phyloP scores from a whole-genome alignment of 2,113 vertebrate genomes.

The Corythornis vintsioides region DNA sequence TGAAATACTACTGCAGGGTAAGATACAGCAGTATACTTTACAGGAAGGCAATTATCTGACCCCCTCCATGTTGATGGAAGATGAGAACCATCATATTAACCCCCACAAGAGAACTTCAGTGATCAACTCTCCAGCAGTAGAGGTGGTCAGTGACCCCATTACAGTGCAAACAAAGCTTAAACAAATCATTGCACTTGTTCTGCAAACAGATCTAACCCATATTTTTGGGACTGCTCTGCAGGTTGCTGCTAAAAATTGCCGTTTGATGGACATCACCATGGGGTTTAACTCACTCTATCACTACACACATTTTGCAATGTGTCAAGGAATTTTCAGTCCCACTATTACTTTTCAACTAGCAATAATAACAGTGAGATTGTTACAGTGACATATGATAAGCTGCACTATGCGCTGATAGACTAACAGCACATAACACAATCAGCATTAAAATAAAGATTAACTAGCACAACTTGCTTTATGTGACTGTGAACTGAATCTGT shows the following conservation, averaged over 20 bases:
- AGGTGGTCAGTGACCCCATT: neutral
- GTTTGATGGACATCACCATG: neutral
- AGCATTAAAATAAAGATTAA: neutral
- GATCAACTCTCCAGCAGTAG: neutral
- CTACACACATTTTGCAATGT: neutral
- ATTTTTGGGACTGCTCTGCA: neutral
- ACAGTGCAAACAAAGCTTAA: neutral
- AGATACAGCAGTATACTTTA: neutral
- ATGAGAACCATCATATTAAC: neutral
- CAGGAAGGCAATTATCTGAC: neutral
- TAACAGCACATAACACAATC: neutral
- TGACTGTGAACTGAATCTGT: neutral
- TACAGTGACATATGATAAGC: neutral
- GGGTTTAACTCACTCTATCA: neutral
- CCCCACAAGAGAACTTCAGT: neutral
- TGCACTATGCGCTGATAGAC: neutral
- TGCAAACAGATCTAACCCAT: neutral
- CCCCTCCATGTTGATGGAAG: neutral
- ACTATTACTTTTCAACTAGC: neutral
- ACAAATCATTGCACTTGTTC: neutral
- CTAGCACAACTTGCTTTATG: neutral
- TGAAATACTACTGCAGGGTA: neutral
- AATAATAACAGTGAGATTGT: neutral
- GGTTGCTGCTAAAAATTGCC: neutral
- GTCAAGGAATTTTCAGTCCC: neutral